Conservation (phyloP, 2,797 vertebrate species). For the Tolypeutes matacus region DNA sequence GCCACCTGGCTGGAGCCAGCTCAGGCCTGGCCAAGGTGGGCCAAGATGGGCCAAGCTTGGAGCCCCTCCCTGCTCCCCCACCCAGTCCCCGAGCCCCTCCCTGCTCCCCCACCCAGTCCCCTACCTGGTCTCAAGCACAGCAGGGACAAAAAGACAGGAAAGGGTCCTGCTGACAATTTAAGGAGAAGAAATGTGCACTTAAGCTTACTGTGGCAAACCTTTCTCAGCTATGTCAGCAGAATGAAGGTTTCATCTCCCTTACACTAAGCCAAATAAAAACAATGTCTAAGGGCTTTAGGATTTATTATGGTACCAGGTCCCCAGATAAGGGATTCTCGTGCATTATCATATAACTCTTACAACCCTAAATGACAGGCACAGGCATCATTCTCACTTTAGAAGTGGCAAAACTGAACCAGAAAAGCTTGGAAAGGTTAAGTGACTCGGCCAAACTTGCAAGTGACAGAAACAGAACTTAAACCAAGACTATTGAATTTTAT, state of each 20-base stretch:
- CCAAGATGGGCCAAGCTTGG: too few relatives aligned
- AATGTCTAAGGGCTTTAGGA: too few relatives aligned
- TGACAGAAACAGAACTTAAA: background rate
- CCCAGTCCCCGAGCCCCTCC: background rate
- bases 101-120: constrained; percentile 56
- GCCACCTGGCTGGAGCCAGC: background rate
- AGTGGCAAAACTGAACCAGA: background rate
- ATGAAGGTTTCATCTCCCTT: background rate
- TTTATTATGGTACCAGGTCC: background rate
- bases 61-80: constrained; percentile 57
- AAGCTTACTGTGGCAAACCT: constrained; percentile 42
- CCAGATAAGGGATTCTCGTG: background rate
- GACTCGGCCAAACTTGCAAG: too few relatives aligned
- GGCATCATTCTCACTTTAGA: background rate
- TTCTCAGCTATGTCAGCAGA: too few relatives aligned
- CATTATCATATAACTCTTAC: accelerated
- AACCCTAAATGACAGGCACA: background rate
- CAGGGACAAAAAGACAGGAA: constrained; percentile 63
- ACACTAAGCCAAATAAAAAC: background rate
- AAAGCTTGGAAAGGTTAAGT: background rate
- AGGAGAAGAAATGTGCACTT: constrained; percentile 70
- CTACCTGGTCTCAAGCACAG: background rate
- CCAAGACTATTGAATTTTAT: accelerated
- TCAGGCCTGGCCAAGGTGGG: background rate
- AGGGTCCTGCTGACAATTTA: constrained; percentile 71